A percentile compares a stretch with the other conserved stretches of the same genome.
Evolutionary conservation across 2,888 invertebrate genomes (phyloP).

Genomic region (Melipona bicolor): DNA sequence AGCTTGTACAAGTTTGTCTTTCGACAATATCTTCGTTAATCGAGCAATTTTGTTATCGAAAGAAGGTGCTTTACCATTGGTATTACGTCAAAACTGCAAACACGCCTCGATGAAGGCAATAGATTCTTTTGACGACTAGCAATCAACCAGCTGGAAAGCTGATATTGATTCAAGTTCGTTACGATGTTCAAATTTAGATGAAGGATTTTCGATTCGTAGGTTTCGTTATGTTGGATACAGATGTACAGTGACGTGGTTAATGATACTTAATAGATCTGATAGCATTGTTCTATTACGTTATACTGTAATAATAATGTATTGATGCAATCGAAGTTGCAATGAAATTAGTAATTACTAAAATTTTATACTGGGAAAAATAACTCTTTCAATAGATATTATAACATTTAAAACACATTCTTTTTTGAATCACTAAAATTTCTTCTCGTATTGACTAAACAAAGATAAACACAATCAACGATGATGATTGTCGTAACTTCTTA

Average conservation of each 20-base stretch:
- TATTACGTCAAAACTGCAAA: neutral
- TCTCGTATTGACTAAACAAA: no score
- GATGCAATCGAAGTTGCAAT: no score
- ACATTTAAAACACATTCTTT: no score
- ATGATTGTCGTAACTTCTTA: no score
- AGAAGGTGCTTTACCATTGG: neutral
- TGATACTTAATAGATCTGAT: neutral
- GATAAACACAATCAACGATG: no score
- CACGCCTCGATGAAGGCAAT: neutral
- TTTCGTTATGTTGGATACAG: neutral
- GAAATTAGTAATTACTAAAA: no score
- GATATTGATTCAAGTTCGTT: neutral
- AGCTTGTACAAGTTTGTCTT: neutral
- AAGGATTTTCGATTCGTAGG: neutral
- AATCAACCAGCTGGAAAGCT: neutral
- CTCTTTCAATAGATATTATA: no score
- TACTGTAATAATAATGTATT: neutral
- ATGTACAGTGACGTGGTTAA: neutral
- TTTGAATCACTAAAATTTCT: no score
- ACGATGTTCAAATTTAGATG: neutral
- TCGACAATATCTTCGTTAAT: neutral
- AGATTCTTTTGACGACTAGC: neutral
- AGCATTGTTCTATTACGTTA: neutral
- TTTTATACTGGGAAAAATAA: no score
- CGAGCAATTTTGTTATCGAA: neutral